Percentiles rank a stretch among this genome's conserved stretches.
Conservation (phyloP, 2,797 vertebrate genomes). For the Alfaro cultratus region DNA sequence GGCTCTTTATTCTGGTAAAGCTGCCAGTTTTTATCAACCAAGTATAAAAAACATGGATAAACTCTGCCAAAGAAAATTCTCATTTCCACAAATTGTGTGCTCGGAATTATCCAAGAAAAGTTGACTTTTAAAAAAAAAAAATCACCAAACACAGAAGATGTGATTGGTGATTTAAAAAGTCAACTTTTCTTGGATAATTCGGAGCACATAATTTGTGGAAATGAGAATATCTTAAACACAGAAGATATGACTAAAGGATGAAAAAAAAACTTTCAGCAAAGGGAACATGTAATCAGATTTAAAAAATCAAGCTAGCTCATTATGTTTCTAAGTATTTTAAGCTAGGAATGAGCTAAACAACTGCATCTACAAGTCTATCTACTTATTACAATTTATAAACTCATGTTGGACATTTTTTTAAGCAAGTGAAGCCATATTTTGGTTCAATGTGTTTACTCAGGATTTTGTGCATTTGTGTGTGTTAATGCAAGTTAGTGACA, state of each 20-base stretch:
- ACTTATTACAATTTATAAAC: background rate
- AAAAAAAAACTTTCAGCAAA: slow-evolving; percentile 5
- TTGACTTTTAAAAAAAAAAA: slow-evolving; percentile 12
- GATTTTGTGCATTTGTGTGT: slow-evolving; percentile 6
- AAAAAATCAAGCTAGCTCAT: background rate
- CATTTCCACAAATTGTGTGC: slow-evolving; percentile 15
- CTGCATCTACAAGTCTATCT: background rate
- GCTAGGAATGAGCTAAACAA: background rate
- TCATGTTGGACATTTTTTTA: background rate
- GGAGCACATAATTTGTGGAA: no score
- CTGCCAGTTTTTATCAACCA: slow-evolving; percentile 23
- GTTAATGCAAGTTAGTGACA: background rate
- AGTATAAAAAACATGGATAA: slow-evolving; percentile 1
- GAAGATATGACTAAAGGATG: background rate
- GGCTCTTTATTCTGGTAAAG: slow-evolving; percentile 5
- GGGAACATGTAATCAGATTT: background rate
- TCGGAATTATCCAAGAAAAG: slow-evolving; percentile 13
- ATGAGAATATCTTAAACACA: no score
- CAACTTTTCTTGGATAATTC: no score
- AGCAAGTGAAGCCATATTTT: slow-evolving; percentile 11
- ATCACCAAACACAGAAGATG: background rate
- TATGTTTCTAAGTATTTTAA: background rate
- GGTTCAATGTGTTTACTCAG: background rate
- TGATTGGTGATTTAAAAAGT: no score
- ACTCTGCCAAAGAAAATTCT: slow-evolving; percentile 20